Conservation (phyloP, 1,140 invertebrate species). For the Hyposmocoma kahamanoa region DNA sequence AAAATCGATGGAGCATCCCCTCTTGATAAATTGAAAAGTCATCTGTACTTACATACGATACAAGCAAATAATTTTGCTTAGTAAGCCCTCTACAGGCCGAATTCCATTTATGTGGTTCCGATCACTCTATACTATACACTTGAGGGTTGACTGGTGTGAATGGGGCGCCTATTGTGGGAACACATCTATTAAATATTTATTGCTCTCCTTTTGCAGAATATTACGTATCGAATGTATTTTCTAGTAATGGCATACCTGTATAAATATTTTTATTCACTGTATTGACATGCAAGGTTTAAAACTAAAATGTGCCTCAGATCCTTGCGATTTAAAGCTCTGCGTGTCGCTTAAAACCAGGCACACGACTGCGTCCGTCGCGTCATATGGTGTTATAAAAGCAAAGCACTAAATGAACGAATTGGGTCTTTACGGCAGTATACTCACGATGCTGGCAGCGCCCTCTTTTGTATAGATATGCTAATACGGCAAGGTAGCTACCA, state of each 20-base stretch:
- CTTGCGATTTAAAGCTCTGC: no score
- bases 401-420: no score
- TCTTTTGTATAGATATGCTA: no score
- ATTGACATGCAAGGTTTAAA: no score
- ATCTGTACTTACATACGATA: constrained; percentile 50
- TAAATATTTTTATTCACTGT: constrained; percentile 36
- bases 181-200: constrained; percentile 72
- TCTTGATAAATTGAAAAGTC: constrained; percentile 27
- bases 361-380: no score
- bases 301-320: no score
- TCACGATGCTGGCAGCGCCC: no score
- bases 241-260: constrained; percentile 36
- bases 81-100: constrained; percentile 41
- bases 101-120: constrained; percentile 57
- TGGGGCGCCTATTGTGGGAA: constrained; percentile 68
- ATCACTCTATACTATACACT: constrained; percentile 59
- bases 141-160: constrained; percentile 64
- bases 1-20: no score
- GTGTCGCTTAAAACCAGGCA: no score
- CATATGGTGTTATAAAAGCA: no score
- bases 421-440: no score
- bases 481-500: no score
- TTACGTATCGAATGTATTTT: constrained; percentile 42
- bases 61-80: constrained; percentile 58
- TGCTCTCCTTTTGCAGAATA: constrained; percentile 29